Evolutionary conservation across 2,797 vertebrate species (phyloP), one percentile per base, ranked within the genome.

Genomic region (Pseudochromis fuscus): DNA sequence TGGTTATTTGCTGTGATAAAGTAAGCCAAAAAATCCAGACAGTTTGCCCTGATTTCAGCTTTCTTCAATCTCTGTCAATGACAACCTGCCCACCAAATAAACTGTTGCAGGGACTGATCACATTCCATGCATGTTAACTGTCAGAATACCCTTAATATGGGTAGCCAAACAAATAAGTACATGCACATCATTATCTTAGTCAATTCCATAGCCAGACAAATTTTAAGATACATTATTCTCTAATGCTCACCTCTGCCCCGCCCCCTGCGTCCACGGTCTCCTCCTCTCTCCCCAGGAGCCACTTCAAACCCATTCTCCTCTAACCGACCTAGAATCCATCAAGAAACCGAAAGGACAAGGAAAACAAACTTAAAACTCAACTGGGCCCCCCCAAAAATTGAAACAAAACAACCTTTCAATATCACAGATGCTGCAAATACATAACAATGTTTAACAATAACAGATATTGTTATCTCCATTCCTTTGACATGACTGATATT

Each of bases 231-330:
- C 42, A 0, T 30, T 0, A 27, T 30, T 57, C 24, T 45, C 12
- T 21, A 12, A 8, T 12, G 4, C 93, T 94, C 81, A 98, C 96
- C 96, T 97, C 96, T 96, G 61, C 96, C 95, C 25, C 95, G 93
- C 10, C 95, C 94, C 61, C 96, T 93, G 30, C 96, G 96, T 48
- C 96, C 96, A 63, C 94, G 95, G 42, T 98, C 98, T 23, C 94
- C 94, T 35, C 95, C 92, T 77, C 94, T 95, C 51, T 98, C 96
- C 75, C 94, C 96, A 82, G 93, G 96, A 85, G 44, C 92, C 73
- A 75, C 93, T 72, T 98, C 97, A 90, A 98, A 95, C 33, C 96
- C 97, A 73, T 99, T 99, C 88, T 99, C 98, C 88, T 99, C 97
- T 19, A 89, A 69, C 81, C 94, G 91, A 82, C 95, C 98, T 98